Evolutionary conservation across 2,113 vertebrate genomes (phyloP).

Genomic region (Emydocephalus ijimae): DNA sequence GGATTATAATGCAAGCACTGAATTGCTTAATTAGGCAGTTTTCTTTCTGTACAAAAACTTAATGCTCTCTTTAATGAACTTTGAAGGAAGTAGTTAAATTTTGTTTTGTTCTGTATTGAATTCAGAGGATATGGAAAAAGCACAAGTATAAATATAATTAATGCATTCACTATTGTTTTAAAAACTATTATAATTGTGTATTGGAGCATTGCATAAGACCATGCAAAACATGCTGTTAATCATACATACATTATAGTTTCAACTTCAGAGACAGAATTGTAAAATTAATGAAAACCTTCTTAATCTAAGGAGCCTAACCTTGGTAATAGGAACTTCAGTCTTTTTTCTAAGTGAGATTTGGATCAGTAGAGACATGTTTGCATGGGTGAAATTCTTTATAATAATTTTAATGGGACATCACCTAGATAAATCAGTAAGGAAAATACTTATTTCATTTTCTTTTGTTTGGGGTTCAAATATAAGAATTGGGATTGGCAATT

Average conservation of each 20-base stretch:
- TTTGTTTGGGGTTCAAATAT: background rate
- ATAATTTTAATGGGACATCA: background rate
- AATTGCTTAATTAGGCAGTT: slow-evolving; percentile 1
- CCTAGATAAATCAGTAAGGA: background rate
- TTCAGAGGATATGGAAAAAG: background rate
- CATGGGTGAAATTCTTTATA: background rate
- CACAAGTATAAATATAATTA: background rate
- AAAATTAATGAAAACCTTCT: background rate
- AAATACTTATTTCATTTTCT: background rate
- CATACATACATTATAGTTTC: background rate
- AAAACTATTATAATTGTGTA: background rate
- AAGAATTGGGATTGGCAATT: background rate
- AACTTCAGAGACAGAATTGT: background rate
- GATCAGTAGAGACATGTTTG: background rate
- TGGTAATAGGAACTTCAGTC: background rate
- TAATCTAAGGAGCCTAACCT: background rate
- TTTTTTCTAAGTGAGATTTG: background rate
- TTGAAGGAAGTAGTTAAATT: slow-evolving; percentile 22
- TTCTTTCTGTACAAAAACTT: slow-evolving; percentile 10
- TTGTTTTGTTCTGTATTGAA: background rate
- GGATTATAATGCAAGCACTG: slow-evolving; percentile 7
- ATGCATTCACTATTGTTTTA: background rate
- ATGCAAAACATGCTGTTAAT: background rate
- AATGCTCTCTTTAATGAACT: slow-evolving; percentile 9
- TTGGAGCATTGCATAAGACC: background rate